Percentiles rank a stretch among this genome's conserved stretches.
phyloP scores from a whole-genome alignment of 2,888 invertebrate genomes.

The Tenodera sinensis region DNA sequence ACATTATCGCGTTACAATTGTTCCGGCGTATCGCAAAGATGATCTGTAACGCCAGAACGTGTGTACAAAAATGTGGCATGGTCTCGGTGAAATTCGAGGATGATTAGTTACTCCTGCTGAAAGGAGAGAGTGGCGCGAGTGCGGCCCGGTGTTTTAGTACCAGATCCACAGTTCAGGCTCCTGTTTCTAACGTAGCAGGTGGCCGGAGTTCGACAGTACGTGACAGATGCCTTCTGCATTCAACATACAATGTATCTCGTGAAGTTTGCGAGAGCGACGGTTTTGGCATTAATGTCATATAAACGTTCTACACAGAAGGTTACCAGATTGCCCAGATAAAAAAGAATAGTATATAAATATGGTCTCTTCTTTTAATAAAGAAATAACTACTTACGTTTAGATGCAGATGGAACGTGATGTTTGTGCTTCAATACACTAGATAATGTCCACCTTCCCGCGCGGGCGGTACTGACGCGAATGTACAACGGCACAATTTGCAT shows the following conservation, averaged over 20 bases:
- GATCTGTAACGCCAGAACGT: neutral
- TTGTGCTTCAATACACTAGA: too few relatives aligned
- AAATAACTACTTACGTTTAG: too few relatives aligned
- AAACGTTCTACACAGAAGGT: too few relatives aligned
- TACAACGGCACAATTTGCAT: too few relatives aligned
- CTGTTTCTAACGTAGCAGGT: neutral
- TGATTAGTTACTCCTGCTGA: neutral
- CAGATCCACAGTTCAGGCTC: too few relatives aligned
- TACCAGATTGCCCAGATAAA: too few relatives aligned
- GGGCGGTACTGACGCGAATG: too few relatives aligned
- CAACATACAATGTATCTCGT: neutral
- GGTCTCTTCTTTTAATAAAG: too few relatives aligned
- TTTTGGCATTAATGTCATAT: too few relatives aligned
- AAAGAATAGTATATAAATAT: too few relatives aligned
- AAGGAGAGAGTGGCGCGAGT: neutral
- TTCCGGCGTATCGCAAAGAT: neutral
- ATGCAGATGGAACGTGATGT: too few relatives aligned
- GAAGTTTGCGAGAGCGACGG: neutral
- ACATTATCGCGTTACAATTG: neutral
- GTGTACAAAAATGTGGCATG: neutral
- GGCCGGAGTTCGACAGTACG: neutral
- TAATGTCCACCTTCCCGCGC: too few relatives aligned
- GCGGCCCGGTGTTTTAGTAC: neutral
- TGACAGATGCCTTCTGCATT: neutral
- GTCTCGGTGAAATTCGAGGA: neutral